Conservation (phyloP, 2,888 invertebrate genomes). For the Cyrtodaria siliqua region DNA sequence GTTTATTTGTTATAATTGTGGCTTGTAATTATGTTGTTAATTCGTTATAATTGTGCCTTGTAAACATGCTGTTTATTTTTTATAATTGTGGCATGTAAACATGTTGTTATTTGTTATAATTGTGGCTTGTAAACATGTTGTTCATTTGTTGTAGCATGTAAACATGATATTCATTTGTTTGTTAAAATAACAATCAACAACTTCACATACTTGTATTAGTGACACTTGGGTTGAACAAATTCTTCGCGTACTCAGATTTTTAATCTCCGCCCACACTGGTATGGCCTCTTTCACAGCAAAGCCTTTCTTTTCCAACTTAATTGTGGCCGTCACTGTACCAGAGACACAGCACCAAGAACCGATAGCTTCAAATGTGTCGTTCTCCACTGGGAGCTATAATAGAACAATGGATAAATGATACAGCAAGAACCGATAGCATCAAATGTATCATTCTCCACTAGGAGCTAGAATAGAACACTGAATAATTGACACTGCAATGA, state of each 20-base stretch:
- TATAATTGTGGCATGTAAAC: too few relatives aligned
- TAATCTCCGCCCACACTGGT: constrained; percentile 81
- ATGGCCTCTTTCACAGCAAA: constrained; percentile 80
- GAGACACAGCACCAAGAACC: constrained; percentile 82
- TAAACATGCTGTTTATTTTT: too few relatives aligned
- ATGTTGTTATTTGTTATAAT: too few relatives aligned
- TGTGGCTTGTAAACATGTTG: too few relatives aligned
- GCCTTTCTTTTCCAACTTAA: constrained; percentile 79
- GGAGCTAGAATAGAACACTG: constrained; percentile 74
- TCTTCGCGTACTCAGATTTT: constrained; percentile 79
- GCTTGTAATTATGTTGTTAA: too few relatives aligned
- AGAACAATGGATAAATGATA: too few relatives aligned
- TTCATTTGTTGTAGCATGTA: not conserved
- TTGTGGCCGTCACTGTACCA: constrained; percentile 80
- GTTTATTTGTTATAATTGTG: too few relatives aligned
- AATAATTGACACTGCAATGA: not conserved
- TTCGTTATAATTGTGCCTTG: too few relatives aligned
- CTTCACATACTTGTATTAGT: constrained; percentile 76
- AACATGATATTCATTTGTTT: not conserved
- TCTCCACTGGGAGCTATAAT: constrained; percentile 79
- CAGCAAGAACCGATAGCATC: constrained; percentile 73
- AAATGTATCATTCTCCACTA: constrained; percentile 82
- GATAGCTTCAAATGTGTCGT: constrained; percentile 81
- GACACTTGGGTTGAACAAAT: constrained; percentile 80
- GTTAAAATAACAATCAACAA: not conserved